Conservation (phyloP, 2,888 invertebrate genomes). For the Gastracanthus pulcherrimus region DNA sequence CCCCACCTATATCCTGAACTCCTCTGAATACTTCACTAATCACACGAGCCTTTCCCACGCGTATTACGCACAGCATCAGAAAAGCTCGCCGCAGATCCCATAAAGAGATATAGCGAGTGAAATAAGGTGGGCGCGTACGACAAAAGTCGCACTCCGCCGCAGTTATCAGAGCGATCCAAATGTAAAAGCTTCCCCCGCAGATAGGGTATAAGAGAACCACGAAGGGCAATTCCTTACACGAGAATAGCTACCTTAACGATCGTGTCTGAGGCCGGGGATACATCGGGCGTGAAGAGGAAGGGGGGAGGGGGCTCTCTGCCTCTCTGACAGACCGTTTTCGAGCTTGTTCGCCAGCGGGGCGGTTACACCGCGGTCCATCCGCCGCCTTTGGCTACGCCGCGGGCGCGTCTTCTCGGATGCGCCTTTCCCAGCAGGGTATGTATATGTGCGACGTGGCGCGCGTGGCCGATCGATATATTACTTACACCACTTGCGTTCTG, state of each 20-base stretch:
- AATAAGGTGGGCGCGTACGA: too few species aligned
- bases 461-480: slow-evolving; percentile 52
- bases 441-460: too few species aligned
- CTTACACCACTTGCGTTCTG: slow-evolving; percentile 31
- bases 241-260: slow-evolving; percentile 74
- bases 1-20: too few species aligned
- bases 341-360: slow-evolving; percentile 22
- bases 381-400: background rate
- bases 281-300: slow-evolving; percentile 72
- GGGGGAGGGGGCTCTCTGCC: background rate
- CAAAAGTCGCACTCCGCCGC: background rate
- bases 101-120: too few species aligned
- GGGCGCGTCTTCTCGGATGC: background rate
- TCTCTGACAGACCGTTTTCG: slow-evolving; percentile 14
- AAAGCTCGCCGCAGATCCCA: too few species aligned
- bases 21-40: too few species aligned
- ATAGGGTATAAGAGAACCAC: slow-evolving; percentile 32
- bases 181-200: slow-evolving; percentile 32
- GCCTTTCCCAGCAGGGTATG: too few species aligned
- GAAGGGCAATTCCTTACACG: slow-evolving; percentile 48
- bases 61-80: too few species aligned
- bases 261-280: slow-evolving; percentile 69
- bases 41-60: too few species aligned
- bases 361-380: background rate
- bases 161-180: slow-evolving; percentile 11